These are phyloP conservation scores for Procapra przewalskii DNA, from an alignment of 2,113 vertebrate species.

Conservation along the genomic window DNA sequence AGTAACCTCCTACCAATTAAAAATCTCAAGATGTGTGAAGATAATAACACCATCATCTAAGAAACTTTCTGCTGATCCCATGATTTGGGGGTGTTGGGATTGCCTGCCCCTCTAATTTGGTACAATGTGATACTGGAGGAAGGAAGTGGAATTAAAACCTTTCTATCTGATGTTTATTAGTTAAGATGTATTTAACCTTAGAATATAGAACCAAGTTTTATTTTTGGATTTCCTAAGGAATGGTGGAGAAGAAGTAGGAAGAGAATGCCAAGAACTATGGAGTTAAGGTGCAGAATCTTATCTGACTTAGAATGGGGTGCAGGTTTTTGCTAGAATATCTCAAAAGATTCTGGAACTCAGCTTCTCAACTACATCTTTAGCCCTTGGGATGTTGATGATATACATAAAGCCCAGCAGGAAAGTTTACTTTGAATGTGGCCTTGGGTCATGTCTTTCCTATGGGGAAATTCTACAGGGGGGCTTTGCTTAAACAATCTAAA, in stretches of 20 bases:
- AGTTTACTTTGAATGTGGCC: not conserved
- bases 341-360: not conserved
- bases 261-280: not conserved
- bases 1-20: not conserved
- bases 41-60: not conserved
- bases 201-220: not conserved
- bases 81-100: not conserved
- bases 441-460: not conserved
- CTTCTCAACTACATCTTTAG: not conserved
- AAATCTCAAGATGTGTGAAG: not conserved
- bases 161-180: not conserved
- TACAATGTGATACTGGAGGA: not conserved
- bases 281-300: not conserved
- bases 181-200: not conserved
- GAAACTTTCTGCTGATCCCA: not conserved
- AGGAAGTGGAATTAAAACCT: not conserved
- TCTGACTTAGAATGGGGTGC: not conserved
- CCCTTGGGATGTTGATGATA: not conserved
- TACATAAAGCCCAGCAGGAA: not conserved
- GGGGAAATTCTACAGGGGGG: not conserved
- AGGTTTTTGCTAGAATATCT: not conserved
- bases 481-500: not conserved
- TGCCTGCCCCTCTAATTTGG: not conserved
- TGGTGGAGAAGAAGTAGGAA: not conserved
- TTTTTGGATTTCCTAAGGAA: not conserved